Base-by-base conservation (phyloP, 1,140 invertebrate species). In the Tyrophagus putrescentiae region DNA sequence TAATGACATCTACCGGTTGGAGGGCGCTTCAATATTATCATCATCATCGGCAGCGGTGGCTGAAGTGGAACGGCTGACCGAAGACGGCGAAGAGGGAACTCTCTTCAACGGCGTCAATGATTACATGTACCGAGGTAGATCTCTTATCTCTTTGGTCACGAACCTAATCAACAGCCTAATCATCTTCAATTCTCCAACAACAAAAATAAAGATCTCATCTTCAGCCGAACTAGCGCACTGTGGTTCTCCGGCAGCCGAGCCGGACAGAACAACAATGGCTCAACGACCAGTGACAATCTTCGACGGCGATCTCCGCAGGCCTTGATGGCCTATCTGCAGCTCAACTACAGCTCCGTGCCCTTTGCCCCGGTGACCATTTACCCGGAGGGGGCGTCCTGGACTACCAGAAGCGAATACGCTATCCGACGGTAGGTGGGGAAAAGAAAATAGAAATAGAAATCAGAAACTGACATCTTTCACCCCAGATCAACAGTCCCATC, bases 1-100 rank as follows among this genome's bases (percentile, higher is more conserved):
- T 33, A 54, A 54, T 54, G 52, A 54, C 52, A 54, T 54, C 52
- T 54, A 54, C 39, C 25, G 52, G 7, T n/a, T 54, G 25, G 21
- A 11, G 9, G 25, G 32, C 31, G 52, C 32, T 11, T 1, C n/a
- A n/a, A n/a, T n/a, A n/a, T n/a, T n/a, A n/a, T n/a, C n/a, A n/a
- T n/a, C 11, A 32, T 31, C 52, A 31, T n/a, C 25, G 1, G 28
- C 11, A 3, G 21, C 7, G 7, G 13, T n/a, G n/a, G n/a, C n/a
- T n/a, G n/a, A n/a, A n/a, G n/a, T 54, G 11, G 13, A 27, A 3
- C 25, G 52, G 13, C 13, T 54, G 1, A 54, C 52, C 3, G 39
- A 18, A n/a, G 52, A 54, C 39, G 52, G 52, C 13, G 13, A 13
- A 13, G 25, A 28, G 21, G 13, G 13, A 13, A 54, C n/a, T n/a